These are phyloP conservation scores for Himalopsyche kuldschensis DNA, from an alignment of 2,888 invertebrate genomes.

Conservation along the genomic window DNA sequence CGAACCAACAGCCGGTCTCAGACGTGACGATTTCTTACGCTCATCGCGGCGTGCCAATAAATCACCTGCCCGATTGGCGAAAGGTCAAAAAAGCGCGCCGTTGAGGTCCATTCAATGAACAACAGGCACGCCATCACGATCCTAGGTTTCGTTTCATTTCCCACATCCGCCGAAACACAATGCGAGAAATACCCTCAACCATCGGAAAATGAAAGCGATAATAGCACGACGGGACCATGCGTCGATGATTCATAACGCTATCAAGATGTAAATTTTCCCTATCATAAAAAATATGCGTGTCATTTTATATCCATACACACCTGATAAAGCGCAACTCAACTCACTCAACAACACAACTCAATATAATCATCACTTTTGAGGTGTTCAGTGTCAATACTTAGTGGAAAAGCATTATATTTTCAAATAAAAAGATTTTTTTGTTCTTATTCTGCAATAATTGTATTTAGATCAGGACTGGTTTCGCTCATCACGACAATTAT, in stretches of 20 bases:
- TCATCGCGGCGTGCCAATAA: constrained; percentile 2
- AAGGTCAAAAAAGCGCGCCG: not conserved
- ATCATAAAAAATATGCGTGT: too few species aligned
- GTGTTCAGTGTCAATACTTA: too few species aligned
- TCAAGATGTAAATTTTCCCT: not conserved
- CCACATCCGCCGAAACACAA: constrained; percentile 11
- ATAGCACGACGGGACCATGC: not conserved
- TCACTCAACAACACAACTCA: too few species aligned
- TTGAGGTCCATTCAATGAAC: not conserved
- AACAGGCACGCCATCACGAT: constrained; percentile 18
- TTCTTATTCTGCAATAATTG: too few species aligned
- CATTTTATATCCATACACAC: too few species aligned
- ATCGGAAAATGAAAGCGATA: not conserved
- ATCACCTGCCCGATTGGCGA: constrained; percentile 1
- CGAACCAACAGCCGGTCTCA: not conserved
- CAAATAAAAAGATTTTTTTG: too few species aligned
- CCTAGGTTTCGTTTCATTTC: constrained; percentile 5
- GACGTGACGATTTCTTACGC: constrained; percentile 4
- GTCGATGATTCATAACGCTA: not conserved
- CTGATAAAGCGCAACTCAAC: too few species aligned
- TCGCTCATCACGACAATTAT: too few species aligned
- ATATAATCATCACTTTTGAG: too few species aligned
- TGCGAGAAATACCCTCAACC: constrained; percentile 5
- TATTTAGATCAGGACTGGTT: too few species aligned
- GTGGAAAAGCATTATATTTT: too few species aligned